phyloP scores from a whole-genome alignment of 2,888 invertebrate genomes.

The Microchrysa polita region DNA sequence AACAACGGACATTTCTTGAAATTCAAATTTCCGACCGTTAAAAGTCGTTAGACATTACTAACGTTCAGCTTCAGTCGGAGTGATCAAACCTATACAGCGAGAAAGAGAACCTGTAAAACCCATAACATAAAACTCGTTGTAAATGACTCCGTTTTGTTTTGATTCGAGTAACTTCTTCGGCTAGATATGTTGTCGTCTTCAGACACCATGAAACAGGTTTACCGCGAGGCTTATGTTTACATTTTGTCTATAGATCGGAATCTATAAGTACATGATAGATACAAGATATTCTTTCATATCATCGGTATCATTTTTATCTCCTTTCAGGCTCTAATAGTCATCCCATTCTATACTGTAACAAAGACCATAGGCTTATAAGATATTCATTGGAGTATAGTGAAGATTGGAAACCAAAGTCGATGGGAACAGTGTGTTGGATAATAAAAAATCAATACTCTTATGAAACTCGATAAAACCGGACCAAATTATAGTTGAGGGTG shows the following conservation, averaged over 20 bases:
- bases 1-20: neutral
- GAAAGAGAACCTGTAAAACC: neutral
- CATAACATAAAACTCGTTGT: conserved; percentile 25
- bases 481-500: too few species aligned
- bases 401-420: conserved; percentile 4
- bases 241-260: neutral
- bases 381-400: neutral
- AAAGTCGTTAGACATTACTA: neutral
- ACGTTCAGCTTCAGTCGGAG: neutral
- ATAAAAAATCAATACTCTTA: neutral
- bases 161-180: conserved; percentile 23
- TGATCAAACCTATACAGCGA: neutral
- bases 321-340: neutral
- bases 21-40: neutral
- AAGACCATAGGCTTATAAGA: conserved; percentile 4
- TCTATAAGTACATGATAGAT: neutral
- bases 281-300: conserved; percentile 25
- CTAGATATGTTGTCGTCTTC: neutral
- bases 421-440: neutral
- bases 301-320: conserved; percentile 14
- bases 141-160: conserved; percentile 36
- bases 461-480: too few species aligned
- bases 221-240: conserved; percentile 15
- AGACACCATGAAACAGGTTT: conserved; percentile 34
- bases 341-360: neutral